A percentile compares a stretch with the other conserved stretches of the same genome.
Conservation (phyloP, 2,888 invertebrate species). For the Drosophila rellima region DNA sequence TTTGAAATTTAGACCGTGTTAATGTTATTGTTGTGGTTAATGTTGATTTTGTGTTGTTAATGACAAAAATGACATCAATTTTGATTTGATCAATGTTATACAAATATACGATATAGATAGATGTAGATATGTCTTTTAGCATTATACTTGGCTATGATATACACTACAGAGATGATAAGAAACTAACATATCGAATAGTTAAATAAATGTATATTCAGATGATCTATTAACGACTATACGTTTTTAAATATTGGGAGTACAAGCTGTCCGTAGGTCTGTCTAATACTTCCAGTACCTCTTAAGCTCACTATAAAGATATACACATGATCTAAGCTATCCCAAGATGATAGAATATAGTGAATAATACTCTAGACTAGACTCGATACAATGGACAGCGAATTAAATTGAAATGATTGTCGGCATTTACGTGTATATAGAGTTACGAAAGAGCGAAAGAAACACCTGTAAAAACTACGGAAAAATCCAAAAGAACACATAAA, state of each 20-base stretch:
- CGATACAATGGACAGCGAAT: slow-evolving; percentile 45
- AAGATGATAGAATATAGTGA: slow-evolving; percentile 21
- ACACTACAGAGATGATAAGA: slow-evolving; percentile 26
- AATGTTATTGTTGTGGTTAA: slow-evolving; percentile 40
- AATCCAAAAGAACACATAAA: slow-evolving; percentile 56
- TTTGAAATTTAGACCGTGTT: slow-evolving; percentile 53
- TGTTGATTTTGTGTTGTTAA: slow-evolving; percentile 35
- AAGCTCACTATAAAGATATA: neutral
- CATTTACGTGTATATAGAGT: slow-evolving; percentile 33
- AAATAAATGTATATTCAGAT: slow-evolving; percentile 21
- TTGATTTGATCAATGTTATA: slow-evolving; percentile 46
- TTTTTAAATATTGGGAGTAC: neutral
- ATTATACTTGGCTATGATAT: slow-evolving; percentile 25
- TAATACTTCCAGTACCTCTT: neutral
- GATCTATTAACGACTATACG: slow-evolving; percentile 7
- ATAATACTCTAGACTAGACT: slow-evolving; percentile 10
- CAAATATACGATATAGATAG: slow-evolving; percentile 21
- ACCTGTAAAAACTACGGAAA: slow-evolving; percentile 83
- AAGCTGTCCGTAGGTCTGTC: slow-evolving; percentile 3
- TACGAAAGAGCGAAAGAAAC: slow-evolving; percentile 60
- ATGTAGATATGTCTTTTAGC: slow-evolving; percentile 19
- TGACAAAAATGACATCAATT: slow-evolving; percentile 64
- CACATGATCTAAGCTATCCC: slow-evolving; percentile 34
- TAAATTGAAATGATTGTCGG: slow-evolving; percentile 40
- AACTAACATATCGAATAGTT: slow-evolving; percentile 22